Conservation (phyloP, 2,113 vertebrate species). For the Melanerpes aurifrons region DNA sequence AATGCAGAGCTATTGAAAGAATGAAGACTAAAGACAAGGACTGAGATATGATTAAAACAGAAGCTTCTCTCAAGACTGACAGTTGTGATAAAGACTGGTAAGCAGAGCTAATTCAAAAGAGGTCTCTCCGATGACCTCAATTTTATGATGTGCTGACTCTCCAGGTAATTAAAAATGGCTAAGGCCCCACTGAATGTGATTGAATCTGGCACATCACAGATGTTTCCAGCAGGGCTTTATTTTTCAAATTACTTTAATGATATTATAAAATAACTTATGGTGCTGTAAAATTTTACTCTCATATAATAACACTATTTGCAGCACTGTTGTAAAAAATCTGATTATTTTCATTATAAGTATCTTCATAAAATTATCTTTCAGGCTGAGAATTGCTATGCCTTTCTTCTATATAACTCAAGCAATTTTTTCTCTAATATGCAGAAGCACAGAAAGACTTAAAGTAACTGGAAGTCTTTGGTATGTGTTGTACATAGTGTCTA, state of each 20-base stretch:
- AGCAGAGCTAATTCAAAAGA: slow-evolving; percentile 46
- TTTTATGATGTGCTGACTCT: slow-evolving; percentile 63
- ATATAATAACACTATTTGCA: neutral
- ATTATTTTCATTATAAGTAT: neutral
- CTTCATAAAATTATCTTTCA: neutral
- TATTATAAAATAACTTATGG: neutral
- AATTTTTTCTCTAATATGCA: neutral
- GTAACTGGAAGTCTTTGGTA: neutral
- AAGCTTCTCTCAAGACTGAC: slow-evolving; percentile 35
- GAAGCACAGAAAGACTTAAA: neutral
- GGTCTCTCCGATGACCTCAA: slow-evolving; percentile 56
- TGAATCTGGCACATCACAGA: slow-evolving; percentile 63
- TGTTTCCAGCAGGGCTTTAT: slow-evolving; percentile 13
- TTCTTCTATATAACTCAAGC: neutral
- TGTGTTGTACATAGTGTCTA: neutral
- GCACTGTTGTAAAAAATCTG: neutral
- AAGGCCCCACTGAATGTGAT: slow-evolving; percentile 32
- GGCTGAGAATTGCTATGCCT: neutral
- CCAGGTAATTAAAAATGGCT: slow-evolving; percentile 64
- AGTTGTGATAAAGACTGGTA: slow-evolving; percentile 43
- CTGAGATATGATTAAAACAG: neutral
- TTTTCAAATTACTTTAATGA: slow-evolving; percentile 38
- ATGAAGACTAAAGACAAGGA: slow-evolving; percentile 2
- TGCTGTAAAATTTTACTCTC: slow-evolving; percentile 4
- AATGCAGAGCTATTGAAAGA: neutral